These are phyloP conservation scores for Chaetorhynchus papuensis DNA, from an alignment of 2,113 vertebrate genomes.

Conservation along the genomic window DNA sequence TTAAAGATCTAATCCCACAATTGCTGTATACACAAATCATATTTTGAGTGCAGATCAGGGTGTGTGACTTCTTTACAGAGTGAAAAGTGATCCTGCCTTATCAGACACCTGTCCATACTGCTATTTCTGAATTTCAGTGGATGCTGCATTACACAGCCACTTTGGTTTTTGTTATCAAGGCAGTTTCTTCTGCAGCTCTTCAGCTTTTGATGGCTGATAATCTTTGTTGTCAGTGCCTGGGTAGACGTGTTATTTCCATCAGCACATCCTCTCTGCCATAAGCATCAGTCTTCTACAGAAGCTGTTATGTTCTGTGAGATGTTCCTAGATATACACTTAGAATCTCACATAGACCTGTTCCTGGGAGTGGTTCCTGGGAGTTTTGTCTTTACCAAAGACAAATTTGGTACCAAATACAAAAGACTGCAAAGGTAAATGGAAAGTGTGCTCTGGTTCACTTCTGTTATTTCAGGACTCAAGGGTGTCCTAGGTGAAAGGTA, in stretches of 20 bases:
- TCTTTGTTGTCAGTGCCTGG: not conserved
- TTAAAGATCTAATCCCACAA: not conserved
- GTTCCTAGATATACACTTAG: rapidly evolving
- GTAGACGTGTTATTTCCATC: not conserved
- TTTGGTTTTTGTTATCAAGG: not conserved
- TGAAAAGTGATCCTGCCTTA: not conserved
- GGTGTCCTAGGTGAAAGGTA: not conserved
- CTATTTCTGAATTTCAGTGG: not conserved
- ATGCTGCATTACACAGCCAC: not conserved
- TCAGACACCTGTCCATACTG: not conserved
- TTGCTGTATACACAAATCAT: not conserved
- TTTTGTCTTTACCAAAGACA: not conserved
- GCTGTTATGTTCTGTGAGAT: not conserved
- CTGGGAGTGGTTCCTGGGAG: rapidly evolving
- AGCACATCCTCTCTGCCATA: not conserved
- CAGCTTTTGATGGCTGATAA: not conserved
- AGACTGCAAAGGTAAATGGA: not conserved
- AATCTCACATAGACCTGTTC: rapidly evolving
- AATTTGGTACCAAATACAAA: not conserved
- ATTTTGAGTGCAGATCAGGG: not conserved
- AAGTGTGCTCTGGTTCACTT: not conserved
- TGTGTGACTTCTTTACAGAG: not conserved
- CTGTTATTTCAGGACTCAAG: not conserved
- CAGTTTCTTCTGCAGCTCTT: not conserved
- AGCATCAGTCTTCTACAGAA: not conserved